Base-by-base conservation (phyloP, 2,888 invertebrate species). In the Synanthedon andrenaeformis region DNA sequence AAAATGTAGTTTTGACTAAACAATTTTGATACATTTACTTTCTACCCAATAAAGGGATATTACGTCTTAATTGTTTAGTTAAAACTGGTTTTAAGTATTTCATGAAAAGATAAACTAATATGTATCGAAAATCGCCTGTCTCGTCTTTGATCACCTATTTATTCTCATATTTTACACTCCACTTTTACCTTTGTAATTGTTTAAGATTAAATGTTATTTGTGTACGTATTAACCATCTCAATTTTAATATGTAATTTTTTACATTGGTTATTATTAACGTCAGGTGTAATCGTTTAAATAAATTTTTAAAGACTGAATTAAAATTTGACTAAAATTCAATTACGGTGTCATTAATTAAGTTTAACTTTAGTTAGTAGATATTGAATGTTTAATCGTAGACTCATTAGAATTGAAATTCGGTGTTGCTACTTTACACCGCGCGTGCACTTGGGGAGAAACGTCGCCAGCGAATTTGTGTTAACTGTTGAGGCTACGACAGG, bases 251-350 rank as follows among this genome's bases (percentile, higher is more conserved):
- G 59, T 62, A 61, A 55, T 53, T 61, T 69, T 68, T 60, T 72
- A 69, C 60, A 69, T 73, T 70, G 67, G 67, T 73, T 73, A 72
- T 72, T 67, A 56, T 61, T 64, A 64, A 64, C 54, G 59, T 56
- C 66, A 65, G 67, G 69, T 63, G 59, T 69, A 74, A 70, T 63
- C 78, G 65, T 67, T 76, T 77, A 69, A 76, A 76, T 74, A 53
- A 82, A 78, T 77, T 76, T 74, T 81, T 69, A 82, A 86, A 86
- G 86, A 86, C 86, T 86, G 86, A 86, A 82, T 74, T 78, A 74
- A 79, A 76, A 76, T 72, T 77, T 77, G 74, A 79, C 70, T 76
- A 75, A 68, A 79, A 82, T 81, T 83, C 82, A 84, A 86, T 85
- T 84, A 83, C 63, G 71, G 76, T 76, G 80, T 84, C 80, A 74